Evolutionary conservation across 2,888 invertebrate genomes (phyloP), one percentile per base, ranked within the genome.

Genomic region (Standfussiana lucernea): DNA sequence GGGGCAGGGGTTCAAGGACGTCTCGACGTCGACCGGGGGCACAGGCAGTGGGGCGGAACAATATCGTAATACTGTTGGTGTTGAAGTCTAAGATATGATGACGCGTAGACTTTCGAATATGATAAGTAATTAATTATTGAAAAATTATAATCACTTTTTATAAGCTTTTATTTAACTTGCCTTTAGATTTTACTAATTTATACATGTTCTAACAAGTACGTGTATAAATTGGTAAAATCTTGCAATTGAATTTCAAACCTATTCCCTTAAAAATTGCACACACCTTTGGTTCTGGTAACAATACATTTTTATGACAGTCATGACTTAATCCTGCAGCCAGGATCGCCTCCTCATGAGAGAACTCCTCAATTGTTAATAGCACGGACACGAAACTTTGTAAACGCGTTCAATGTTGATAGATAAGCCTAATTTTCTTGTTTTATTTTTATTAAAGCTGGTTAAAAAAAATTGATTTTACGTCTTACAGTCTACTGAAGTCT

Each of bases 1-100:
- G 61, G 74, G 75, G 64, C 77, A 71, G 3, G 21, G 28, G 86
- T 77, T 83, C 84, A 88, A 88, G 86, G 86, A 65, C 71, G 35
- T 13, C 0, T 18, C 32, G 40, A 50, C 71, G 77, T 76, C 72
- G 66, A 67, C 35, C 1, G 3, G 18, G n/a, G n/a, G 8, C 40
- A 28, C 1, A 18, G 73, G 24, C n/a, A 69, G 1, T 42, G 37
- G 50, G 62, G 50, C 24, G 71, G 11, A 24, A 64, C 47, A 15
- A 62, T 77, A 56, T 75, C n/a, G n/a, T 40, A 79, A 37, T 13
- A 50, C 42, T 56, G 11, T 28, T 42, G 11, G 5, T 45, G 6
- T 5, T 61, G 10, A 4, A 35, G 10, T 61, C 32, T 35, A 61
- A 21, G 4, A 61, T 35, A 61, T 5, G 32, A 32, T 21, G 32